Evolutionary conservation across 2,797 vertebrate species (phyloP).

Genomic region (Ammospiza maritima): DNA sequence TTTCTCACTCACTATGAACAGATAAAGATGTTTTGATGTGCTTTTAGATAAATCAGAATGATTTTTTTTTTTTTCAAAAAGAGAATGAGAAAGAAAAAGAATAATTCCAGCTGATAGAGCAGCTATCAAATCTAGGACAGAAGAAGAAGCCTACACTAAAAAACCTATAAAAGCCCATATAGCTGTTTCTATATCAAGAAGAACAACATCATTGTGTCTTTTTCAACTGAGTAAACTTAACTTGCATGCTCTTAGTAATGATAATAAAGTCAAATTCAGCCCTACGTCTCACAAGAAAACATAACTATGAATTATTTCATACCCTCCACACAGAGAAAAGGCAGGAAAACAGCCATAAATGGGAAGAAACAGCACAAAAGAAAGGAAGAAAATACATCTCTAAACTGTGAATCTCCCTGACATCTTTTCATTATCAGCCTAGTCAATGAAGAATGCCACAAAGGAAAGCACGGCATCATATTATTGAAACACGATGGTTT

Average conservation of each 20-base stretch:
- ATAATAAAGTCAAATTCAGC: slow-evolving; percentile 49
- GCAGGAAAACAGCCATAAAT: slow-evolving; percentile 10
- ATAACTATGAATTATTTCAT: slow-evolving; percentile 38
- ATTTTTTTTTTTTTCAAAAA: neutral
- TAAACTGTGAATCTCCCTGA: slow-evolving; percentile 22
- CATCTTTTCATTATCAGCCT: neutral
- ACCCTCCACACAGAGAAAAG: neutral
- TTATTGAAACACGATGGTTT: neutral
- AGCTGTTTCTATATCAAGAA: neutral
- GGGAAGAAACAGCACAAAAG: neutral
- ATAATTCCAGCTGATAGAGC: neutral
- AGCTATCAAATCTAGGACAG: slow-evolving; percentile 36
- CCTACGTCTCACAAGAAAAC: slow-evolving; percentile 24
- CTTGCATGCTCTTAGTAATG: slow-evolving; percentile 9
- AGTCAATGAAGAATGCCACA: slow-evolving; percentile 1
- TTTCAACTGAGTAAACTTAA: slow-evolving; percentile 51
- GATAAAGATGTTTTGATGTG: slow-evolving; percentile 34
- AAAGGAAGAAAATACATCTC: neutral
- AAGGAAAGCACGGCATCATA: neutral
- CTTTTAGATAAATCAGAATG: slow-evolving; percentile 28
- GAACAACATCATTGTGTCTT: slow-evolving; percentile 8
- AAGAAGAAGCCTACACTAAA: slow-evolving; percentile 42
- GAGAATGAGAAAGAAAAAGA: neutral
- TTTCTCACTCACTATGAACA: slow-evolving; percentile 18
- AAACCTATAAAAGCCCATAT: slow-evolving; percentile 34